Conservation (phyloP, 2,888 invertebrate species). For the Drosophila lutescens region DNA sequence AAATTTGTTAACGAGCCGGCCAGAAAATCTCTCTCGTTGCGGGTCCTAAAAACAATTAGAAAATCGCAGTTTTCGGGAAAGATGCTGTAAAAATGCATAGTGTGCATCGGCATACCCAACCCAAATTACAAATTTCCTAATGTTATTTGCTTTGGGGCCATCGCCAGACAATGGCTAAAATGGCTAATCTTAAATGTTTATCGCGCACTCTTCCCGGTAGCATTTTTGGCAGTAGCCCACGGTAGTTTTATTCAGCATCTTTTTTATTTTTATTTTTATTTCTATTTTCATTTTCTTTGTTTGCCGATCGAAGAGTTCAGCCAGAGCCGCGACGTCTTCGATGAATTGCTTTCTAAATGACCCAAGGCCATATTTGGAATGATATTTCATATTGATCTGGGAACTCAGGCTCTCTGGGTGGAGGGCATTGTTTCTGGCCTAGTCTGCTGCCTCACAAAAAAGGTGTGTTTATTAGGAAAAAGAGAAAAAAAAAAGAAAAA, state of each 20-base stretch:
- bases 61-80: conserved; percentile 35
- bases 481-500: conserved; percentile 3
- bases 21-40: conserved; percentile 27
- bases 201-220: conserved; percentile 76
- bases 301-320: conserved; percentile 24
- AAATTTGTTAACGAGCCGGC: conserved; percentile 66
- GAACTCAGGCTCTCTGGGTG: conserved; percentile 29
- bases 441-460: conserved; percentile 34
- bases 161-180: conserved; percentile 73
- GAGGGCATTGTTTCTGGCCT: conserved; percentile 53
- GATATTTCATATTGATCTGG: conserved; percentile 66
- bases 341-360: conserved; percentile 81
- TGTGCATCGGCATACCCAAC: conserved; percentile 37
- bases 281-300: conserved; percentile 27
- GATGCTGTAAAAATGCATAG: conserved; percentile 8
- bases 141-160: conserved; percentile 46
- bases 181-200: conserved; percentile 68
- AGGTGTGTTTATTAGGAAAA: conserved; percentile 47
- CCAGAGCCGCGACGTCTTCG: conserved; percentile 36
- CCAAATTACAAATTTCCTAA: conserved; percentile 42
- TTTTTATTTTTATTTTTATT: conserved; percentile 15
- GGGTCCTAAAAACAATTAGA: conserved; percentile 56
- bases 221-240: conserved; percentile 74
- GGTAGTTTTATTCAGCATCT: conserved; percentile 59
- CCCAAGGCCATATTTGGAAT: conserved; percentile 67